Conservation (phyloP, 1,140 invertebrate genomes). For the Callitettix versicolor region DNA sequence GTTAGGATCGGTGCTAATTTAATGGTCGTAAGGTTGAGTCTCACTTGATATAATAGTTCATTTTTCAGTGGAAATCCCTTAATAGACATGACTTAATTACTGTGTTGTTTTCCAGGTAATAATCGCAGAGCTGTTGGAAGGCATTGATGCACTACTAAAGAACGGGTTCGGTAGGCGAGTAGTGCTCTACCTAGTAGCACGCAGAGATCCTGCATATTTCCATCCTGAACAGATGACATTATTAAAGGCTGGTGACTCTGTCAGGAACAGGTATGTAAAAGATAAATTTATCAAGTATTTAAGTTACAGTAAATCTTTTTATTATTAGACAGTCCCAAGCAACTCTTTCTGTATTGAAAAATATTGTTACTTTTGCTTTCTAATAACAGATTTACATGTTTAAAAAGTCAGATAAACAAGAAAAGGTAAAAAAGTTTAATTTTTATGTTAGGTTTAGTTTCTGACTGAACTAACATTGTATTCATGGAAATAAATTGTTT, state of each 20-base stretch:
- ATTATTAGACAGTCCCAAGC: neutral
- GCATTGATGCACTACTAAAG: constrained; percentile 55
- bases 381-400: no score
- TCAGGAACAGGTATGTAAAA: constrained; percentile 32
- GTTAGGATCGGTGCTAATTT: no score
- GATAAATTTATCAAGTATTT: neutral
- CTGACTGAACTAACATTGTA: neutral
- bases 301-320: neutral
- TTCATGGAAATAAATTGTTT: neutral
- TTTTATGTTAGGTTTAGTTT: neutral
- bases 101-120: constrained; percentile 31
- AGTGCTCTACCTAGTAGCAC: constrained; percentile 73
- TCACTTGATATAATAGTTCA: no score
- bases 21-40: no score
- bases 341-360: neutral
- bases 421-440: no score
- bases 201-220: constrained; percentile 61
- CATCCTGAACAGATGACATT: constrained; percentile 58
- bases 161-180: constrained; percentile 64
- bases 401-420: no score
- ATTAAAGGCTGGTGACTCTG: constrained; percentile 59
- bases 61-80: no score
- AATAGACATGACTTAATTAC: no score
- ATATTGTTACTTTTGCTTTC: no score
- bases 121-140: constrained; percentile 58